Conservation (phyloP, 2,888 invertebrate genomes). For the Hetaerina titia region DNA sequence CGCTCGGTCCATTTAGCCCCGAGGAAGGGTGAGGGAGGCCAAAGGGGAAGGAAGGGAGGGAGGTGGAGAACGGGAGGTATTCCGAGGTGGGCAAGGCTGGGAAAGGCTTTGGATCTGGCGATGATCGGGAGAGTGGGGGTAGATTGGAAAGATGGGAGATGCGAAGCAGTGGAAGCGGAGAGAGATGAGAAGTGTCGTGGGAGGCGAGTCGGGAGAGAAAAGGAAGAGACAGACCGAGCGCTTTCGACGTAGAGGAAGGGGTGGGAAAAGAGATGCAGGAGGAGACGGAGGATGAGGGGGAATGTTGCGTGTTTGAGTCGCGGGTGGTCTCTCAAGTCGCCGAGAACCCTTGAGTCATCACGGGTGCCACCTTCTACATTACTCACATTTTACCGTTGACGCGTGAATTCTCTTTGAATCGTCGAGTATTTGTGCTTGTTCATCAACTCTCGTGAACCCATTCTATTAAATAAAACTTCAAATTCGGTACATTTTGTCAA, state of each 20-base stretch:
- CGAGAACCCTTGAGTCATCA: too few species aligned
- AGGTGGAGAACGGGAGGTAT: not conserved
- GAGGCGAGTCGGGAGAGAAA: not conserved
- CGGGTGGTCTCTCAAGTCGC: not conserved
- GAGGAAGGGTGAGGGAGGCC: slow-evolving; percentile 24
- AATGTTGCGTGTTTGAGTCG: not conserved
- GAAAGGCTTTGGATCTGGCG: not conserved
- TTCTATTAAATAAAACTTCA: too few species aligned
- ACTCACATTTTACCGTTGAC: too few species aligned
- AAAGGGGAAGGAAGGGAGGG: slow-evolving; percentile 2
- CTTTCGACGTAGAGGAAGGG: not conserved
- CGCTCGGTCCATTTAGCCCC: slow-evolving; percentile 60
- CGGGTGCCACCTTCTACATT: too few species aligned
- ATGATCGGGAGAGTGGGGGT: not conserved
- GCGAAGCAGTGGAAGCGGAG: not conserved
- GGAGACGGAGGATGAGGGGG: not conserved
- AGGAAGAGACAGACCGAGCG: not conserved
- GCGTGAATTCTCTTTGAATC: too few species aligned
- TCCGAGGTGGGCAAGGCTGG: not conserved
- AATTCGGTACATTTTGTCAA: too few species aligned
- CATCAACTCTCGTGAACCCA: too few species aligned
- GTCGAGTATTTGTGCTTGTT: too few species aligned
- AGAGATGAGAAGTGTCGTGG: not conserved
- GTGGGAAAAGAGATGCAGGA: not conserved
- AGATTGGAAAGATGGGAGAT: not conserved